Conservation (phyloP, 1,140 invertebrate genomes). For the Chelonus insularis region DNA sequence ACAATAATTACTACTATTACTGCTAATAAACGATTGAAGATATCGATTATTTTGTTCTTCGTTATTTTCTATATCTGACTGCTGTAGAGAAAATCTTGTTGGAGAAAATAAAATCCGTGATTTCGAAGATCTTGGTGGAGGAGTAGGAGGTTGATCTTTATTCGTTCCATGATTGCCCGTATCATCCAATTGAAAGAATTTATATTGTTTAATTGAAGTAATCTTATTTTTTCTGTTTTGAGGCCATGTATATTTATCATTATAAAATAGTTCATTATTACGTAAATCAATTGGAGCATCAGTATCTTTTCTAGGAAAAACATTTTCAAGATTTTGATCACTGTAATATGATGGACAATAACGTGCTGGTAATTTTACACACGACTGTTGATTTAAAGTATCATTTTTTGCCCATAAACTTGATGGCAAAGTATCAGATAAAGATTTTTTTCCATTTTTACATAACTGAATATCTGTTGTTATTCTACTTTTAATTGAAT, state of each 20-base stretch:
- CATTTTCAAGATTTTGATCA: constrained; percentile 1
- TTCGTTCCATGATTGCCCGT: constrained; percentile 33
- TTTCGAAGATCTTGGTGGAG: constrained; percentile 72
- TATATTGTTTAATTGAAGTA: background rate
- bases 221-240: background rate
- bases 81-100: constrained; percentile 28
- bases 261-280: background rate
- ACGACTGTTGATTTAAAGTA: background rate
- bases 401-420: constrained; percentile 16
- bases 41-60: background rate
- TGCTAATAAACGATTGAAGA: background rate
- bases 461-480: background rate
- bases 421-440: constrained; percentile 19
- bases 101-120: constrained; percentile 50
- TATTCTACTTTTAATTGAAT: background rate
- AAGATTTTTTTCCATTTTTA: constrained; percentile 12
- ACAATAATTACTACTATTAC: constrained; percentile 17
- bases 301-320: background rate
- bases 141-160: constrained; percentile 65
- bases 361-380: background rate
- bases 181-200: background rate
- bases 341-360: constrained; percentile 4
- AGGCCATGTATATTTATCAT: background rate
- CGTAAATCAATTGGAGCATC: background rate
- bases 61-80: constrained; percentile 6